Evolutionary conservation across 2,888 invertebrate species (phyloP).

Genomic region (Megastigmus dorsalis): DNA sequence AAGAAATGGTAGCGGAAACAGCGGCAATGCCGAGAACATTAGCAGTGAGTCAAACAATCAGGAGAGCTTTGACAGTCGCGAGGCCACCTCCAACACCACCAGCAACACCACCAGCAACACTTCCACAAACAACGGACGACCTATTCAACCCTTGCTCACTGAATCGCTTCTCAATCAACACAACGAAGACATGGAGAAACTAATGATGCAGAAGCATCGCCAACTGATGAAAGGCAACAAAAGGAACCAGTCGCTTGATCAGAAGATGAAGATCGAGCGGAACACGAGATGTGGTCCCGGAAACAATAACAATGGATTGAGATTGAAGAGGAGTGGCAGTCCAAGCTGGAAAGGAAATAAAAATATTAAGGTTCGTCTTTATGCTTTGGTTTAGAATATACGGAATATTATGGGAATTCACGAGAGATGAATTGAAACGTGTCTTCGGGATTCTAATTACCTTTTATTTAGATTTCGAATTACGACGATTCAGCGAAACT

Average conservation of each 20-base stretch:
- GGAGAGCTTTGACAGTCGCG: slow-evolving; percentile 75
- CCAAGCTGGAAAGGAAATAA: slow-evolving; percentile 79
- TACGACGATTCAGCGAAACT: slow-evolving; percentile 59
- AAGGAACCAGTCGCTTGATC: slow-evolving; percentile 73
- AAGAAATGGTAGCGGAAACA: slow-evolving; percentile 77
- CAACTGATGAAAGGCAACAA: slow-evolving; percentile 77
- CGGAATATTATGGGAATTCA: not conserved
- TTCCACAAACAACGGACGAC: slow-evolving; percentile 61
- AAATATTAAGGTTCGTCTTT: slow-evolving; percentile 67
- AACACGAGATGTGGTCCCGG: not conserved
- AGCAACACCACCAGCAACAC: slow-evolving; percentile 65
- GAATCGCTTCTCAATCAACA: slow-evolving; percentile 80
- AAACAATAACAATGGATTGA: not conserved
- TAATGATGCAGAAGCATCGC: slow-evolving; percentile 83
- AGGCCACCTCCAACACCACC: slow-evolving; percentile 75
- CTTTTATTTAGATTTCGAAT: slow-evolving; percentile 60
- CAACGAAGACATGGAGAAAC: slow-evolving; percentile 88
- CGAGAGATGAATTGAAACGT: too few relatives aligned
- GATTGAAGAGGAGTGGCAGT: slow-evolving; percentile 80
- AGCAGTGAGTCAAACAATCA: slow-evolving; percentile 79
- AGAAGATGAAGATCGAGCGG: slow-evolving; percentile 64
- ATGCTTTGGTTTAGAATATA: not conserved
- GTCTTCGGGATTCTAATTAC: too few relatives aligned
- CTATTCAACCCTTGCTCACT: slow-evolving; percentile 78
- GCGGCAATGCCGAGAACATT: slow-evolving; percentile 78